phyloP scores from a whole-genome alignment of 2,888 invertebrate genomes.

The Agrochola lota region DNA sequence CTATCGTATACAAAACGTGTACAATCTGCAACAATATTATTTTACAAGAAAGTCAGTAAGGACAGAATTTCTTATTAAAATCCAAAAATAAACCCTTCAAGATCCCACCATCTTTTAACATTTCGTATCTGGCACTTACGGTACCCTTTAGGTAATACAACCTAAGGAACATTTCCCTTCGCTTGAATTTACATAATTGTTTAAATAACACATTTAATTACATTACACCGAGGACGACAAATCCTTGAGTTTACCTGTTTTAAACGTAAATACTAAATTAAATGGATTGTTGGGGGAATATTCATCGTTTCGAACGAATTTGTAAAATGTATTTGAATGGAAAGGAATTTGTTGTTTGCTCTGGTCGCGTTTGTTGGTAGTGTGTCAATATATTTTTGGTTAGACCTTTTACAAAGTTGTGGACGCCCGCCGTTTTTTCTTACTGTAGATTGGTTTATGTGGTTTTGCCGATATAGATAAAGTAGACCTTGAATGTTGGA shows the following conservation, averaged over 20 bases:
- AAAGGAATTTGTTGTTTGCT: conserved; percentile 35
- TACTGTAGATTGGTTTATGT: neutral
- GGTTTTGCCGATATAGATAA: neutral
- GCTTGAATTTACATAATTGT: conserved; percentile 81
- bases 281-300: conserved; percentile 63
- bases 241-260: conserved; percentile 74
- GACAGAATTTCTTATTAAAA: conserved; percentile 14
- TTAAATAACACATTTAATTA: conserved; percentile 82
- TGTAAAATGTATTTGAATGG: conserved; percentile 51
- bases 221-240: conserved; percentile 75
- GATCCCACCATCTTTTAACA: conserved; percentile 29
- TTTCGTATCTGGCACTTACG: conserved; percentile 40
- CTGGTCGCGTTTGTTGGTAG: conserved; percentile 17
- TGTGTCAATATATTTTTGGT: conserved; percentile 30
- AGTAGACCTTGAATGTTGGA: neutral
- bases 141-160: conserved; percentile 77
- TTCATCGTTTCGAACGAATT: conserved; percentile 54
- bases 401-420: conserved; percentile 2
- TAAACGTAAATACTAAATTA: conserved; percentile 70
- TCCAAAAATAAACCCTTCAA: conserved; percentile 11
- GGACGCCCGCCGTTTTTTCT: neutral
- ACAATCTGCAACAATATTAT: neutral
- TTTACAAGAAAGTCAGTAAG: neutral
- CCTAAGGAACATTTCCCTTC: conserved; percentile 75
- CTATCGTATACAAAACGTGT: neutral